These are phyloP conservation scores for Panagrolaimus sp. DNA, from an alignment of 1,140 invertebrate genomes.

Conservation along the genomic window DNA sequence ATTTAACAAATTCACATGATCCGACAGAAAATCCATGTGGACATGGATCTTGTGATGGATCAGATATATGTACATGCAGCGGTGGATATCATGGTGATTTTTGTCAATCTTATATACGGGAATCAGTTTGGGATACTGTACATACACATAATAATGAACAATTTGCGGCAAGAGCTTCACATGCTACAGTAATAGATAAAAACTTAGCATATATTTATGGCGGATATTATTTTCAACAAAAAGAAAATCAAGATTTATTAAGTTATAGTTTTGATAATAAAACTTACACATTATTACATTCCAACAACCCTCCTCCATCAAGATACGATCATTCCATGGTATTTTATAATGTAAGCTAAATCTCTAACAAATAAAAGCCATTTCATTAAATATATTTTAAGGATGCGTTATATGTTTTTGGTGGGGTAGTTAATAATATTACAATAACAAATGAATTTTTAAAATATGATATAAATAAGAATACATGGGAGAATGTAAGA, in stretches of 20 bases:
- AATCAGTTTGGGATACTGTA: constrained; percentile 40
- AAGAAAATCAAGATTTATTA: neutral
- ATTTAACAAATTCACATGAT: neutral
- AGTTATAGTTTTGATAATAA: constrained; percentile 11
- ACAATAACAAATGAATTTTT: constrained; percentile 53
- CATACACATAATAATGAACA: neutral
- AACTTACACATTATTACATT: neutral
- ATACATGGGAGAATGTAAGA: constrained; percentile 36
- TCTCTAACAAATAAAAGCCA: neutral
- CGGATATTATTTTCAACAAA: constrained; percentile 19
- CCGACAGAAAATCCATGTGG: constrained; percentile 36
- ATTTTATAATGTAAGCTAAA: constrained; percentile 40
- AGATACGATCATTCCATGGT: constrained; percentile 56
- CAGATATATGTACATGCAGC: constrained; percentile 33
- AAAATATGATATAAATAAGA: constrained; percentile 38
- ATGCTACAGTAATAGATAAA: constrained; percentile 39
- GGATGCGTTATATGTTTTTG: constrained; percentile 50
- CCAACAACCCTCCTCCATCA: constrained; percentile 22
- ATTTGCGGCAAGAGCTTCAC: constrained; percentile 40
- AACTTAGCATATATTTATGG: constrained; percentile 48
- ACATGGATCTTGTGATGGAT: constrained; percentile 22
- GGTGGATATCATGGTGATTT: constrained; percentile 34
- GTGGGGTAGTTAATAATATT: constrained; percentile 43
- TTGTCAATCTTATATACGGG: constrained; percentile 32
- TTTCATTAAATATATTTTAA: constrained; percentile 27